Percentiles rank a stretch among this genome's conserved stretches.
phyloP scores from a whole-genome alignment of 2,113 vertebrate species.

The Daubentonia madagascariensis region DNA sequence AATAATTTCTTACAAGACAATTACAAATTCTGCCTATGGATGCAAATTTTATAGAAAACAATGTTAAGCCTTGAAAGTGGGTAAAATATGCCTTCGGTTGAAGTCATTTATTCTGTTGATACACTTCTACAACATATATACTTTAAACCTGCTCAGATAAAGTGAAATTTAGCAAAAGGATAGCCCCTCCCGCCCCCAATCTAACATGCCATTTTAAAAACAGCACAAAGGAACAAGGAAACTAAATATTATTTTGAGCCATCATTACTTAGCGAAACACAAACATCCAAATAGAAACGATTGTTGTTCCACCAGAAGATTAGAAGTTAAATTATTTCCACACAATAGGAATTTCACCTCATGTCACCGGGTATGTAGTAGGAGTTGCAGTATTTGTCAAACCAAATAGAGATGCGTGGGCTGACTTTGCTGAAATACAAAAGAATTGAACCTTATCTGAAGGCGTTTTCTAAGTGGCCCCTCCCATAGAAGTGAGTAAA shows the following conservation, averaged over 20 bases:
- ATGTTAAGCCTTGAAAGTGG: constrained; percentile 76
- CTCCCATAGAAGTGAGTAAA: constrained; percentile 60
- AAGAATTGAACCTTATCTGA: constrained; percentile 80
- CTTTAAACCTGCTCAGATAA: constrained; percentile 73
- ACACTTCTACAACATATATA: constrained; percentile 83
- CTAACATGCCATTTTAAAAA: constrained; percentile 80
- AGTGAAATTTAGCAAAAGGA: constrained; percentile 81
- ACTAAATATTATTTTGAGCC: constrained; percentile 72
- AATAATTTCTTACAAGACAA: constrained; percentile 72
- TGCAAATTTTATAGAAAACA: constrained; percentile 73
- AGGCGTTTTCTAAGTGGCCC: constrained; percentile 66
- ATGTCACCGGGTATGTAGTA: constrained; percentile 78
- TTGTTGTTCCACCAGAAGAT: constrained; percentile 73
- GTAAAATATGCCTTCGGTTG: constrained; percentile 82
- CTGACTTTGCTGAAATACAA: constrained; percentile 76
- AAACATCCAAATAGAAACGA: constrained; percentile 70
- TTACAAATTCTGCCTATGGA: constrained; percentile 68
- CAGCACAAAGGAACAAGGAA: constrained; percentile 72
- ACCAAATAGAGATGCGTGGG: constrained; percentile 78
- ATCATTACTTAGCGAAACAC: constrained; percentile 76
- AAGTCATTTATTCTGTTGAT: constrained; percentile 84
- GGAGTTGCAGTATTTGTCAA: constrained; percentile 82
- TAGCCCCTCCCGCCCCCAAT: constrained; percentile 71
- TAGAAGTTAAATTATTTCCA: constrained; percentile 81
- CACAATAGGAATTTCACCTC: constrained; percentile 80